These are phyloP conservation scores for Hybognathus amarus DNA, from an alignment of 2,797 vertebrate genomes.

Conservation along the genomic window DNA sequence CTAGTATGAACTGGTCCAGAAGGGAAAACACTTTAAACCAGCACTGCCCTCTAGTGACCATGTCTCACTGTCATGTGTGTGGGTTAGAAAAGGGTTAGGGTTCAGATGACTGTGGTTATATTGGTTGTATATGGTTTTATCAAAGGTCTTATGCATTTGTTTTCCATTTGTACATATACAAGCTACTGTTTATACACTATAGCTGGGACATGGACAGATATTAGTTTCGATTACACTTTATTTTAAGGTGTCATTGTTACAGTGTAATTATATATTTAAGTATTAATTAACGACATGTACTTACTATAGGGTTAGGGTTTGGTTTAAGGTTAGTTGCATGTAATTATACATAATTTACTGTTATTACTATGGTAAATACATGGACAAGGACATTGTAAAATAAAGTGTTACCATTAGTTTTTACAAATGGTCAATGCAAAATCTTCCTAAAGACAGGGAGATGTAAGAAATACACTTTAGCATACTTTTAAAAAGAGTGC, in stretches of 20 bases:
- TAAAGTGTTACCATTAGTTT: not conserved
- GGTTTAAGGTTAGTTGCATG: no score
- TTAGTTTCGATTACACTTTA: not conserved
- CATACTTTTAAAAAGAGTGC: not conserved
- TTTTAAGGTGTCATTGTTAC: no score
- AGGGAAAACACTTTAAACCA: not conserved
- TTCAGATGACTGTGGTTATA: not conserved
- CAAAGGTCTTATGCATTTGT: not conserved
- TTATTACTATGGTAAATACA: no score
- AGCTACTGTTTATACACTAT: not conserved
- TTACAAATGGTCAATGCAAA: not conserved
- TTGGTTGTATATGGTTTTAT: not conserved
- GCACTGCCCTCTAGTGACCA: conserved; percentile 34
- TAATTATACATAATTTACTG: no score
- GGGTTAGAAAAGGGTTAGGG: not conserved
- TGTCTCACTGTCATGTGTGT: not conserved
- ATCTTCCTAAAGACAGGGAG: not conserved
- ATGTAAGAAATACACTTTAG: not conserved
- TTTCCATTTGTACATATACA: not conserved
- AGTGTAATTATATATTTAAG: no score
- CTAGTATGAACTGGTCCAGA: not conserved
- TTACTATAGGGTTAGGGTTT: no score
- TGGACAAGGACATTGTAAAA: no score
- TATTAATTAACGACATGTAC: no score
- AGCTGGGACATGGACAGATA: not conserved